Base-by-base conservation (phyloP, 2,113 vertebrate genomes). In the Pseudolaguvia tuberculata region DNA sequence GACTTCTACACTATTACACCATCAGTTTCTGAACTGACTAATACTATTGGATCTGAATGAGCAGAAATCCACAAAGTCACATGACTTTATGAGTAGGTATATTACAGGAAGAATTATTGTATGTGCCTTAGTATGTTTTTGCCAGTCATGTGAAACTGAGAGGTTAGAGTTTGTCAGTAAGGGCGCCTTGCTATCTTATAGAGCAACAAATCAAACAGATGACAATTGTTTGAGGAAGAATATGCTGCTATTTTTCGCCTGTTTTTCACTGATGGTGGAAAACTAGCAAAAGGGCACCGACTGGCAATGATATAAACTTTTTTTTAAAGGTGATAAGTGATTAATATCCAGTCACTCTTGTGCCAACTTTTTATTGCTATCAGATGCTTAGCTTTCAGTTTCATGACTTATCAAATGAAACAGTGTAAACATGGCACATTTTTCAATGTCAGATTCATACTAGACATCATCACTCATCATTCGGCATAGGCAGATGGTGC, bases 401-500 rank as follows among this genome's bases (percentile, higher is more conserved):
- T 42, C 42, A 63, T 21, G 35, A 21, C 57, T 20, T 51, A 65
- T 57, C 35, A 52, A 53, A 29, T 45, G 27, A 59, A 62, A 50
- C 51, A 0, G 39, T 56, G 53, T 70, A 51, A 79, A 71, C 50
- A 25, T 31, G 56, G 18, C 9, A 12, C 47, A 65, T 79, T 79
- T 72, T 65, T 79, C 45, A 79, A 12, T 25, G 78, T 79, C 78
- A 76, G 29, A 59, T 52, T 56, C 27, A 35, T 29, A 51, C 31
- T 63, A 50, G 10, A 70, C 58, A 29, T 75, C 72, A 65, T 70
- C 56, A 15, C 59, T 75, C 58, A 66, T 58, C 21, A 31, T 79
- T 17, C 15, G 27, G 10, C 50, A 14, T 6, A 21, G 53, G 48
- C 59, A 42, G 58, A 52, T 25, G 51, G 12, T 18, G 23, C 18